phyloP scores from a whole-genome alignment of 2,797 vertebrate genomes.

The Trachurus trachurus region DNA sequence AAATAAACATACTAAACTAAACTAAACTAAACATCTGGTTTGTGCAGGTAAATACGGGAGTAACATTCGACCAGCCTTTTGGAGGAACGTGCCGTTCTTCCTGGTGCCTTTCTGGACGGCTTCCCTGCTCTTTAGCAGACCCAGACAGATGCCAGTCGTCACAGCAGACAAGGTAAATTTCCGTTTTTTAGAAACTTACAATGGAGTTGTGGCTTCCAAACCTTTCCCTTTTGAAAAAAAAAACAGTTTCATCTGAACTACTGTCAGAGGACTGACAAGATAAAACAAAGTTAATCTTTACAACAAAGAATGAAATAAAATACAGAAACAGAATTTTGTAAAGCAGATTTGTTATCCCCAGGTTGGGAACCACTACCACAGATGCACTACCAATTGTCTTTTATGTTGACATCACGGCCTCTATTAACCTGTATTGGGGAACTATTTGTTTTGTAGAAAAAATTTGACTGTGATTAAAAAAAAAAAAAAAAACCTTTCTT shows the following conservation, averaged over 20 bases:
- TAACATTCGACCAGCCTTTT: slow-evolving; percentile 88
- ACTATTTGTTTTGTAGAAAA: not conserved
- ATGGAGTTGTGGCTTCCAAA: not conserved
- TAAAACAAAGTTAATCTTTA: not conserved
- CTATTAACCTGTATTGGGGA: no score
- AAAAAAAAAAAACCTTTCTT: not conserved
- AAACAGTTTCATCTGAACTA: not conserved
- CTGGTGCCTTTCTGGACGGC: slow-evolving; percentile 89
- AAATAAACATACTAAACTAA: no score
- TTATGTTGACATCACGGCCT: not conserved
- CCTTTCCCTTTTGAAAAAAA: not conserved
- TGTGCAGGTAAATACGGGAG: slow-evolving; percentile 91
- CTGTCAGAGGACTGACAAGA: not conserved
- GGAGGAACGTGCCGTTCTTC: slow-evolving; percentile 89
- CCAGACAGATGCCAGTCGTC: slow-evolving; percentile 70
- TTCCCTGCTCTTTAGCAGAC: slow-evolving; percentile 82
- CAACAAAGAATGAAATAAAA: not conserved
- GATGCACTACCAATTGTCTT: not conserved
- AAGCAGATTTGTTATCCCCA: not conserved
- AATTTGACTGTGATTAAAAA: not conserved
- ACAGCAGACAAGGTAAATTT: slow-evolving; percentile 85
- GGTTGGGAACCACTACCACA: not conserved
- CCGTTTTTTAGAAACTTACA: not conserved
- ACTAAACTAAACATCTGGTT: no score
- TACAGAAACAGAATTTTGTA: no score